These are phyloP conservation scores for Drosophila paranaensis DNA, from an alignment of 2,888 invertebrate genomes.

Conservation along the genomic window DNA sequence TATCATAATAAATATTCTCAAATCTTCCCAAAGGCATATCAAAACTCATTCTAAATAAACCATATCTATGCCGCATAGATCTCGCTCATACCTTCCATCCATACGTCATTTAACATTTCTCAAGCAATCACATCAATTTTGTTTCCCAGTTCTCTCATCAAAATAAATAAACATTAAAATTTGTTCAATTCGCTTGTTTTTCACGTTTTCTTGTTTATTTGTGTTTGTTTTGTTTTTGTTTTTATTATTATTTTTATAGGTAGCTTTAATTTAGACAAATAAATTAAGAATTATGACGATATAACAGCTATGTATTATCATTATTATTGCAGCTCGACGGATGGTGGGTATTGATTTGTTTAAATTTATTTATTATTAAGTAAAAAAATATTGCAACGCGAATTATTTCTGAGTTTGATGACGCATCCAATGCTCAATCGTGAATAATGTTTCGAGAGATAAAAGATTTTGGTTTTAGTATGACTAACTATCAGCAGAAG, in stretches of 20 bases:
- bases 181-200: not conserved
- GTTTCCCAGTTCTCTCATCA: not conserved
- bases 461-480: conserved; percentile 41
- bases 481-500: conserved; percentile 41
- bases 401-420: conserved; percentile 36
- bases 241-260: conserved; percentile 67
- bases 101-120: not conserved
- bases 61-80: no score
- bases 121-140: not conserved
- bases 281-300: conserved; percentile 76
- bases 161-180: not conserved
- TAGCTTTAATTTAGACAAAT: conserved; percentile 78
- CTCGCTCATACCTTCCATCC: no score
- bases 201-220: not conserved
- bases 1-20: no score
- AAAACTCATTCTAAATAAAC: no score
- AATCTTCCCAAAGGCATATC: no score
- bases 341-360: not conserved
- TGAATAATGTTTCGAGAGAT: conserved; percentile 23
- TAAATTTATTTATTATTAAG: not conserved
- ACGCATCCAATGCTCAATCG: conserved; percentile 33
- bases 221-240: not conserved
- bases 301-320: conserved; percentile 76
- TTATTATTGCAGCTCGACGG: conserved; percentile 60
- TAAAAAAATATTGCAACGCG: conserved; percentile 19